Evolutionary conservation across 2,113 vertebrate genomes (phyloP), one percentile per base, ranked within the genome.

Genomic region (Sakesphorus luctuosus): DNA sequence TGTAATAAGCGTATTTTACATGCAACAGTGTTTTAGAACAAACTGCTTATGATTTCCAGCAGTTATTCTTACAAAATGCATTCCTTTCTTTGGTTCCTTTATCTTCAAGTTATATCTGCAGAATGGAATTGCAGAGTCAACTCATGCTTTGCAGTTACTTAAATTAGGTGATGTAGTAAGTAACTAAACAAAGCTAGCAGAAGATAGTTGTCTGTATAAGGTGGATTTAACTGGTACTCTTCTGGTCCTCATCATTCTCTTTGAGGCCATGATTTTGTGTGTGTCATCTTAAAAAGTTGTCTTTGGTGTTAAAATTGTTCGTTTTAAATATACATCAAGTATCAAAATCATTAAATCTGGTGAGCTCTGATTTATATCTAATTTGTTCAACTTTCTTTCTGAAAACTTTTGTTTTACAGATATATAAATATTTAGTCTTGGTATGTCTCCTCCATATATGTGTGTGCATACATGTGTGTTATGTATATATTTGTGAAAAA

Each of bases 21-120:
- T 92, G 49, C 87, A 84, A 79, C 68, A 90, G 72, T 65, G 61
- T 86, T 88, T 74, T 90, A 84, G 55, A 90, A 83, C 50, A 90
- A 90, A 84, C 76, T 74, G 86, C 10, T 13, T 40, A 33, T 89
- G 61, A 84, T 91, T 94, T 93, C 55, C 87, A 89, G 85, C 92
- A 88, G 75, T 91, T 94, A 78, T 33, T 95, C 82, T 85, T 84
- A 55, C 77, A 50, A 53, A 89, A n/a, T 74, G n/a, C 1, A 0
- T 87, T 94, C 66, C 53, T 90, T 85, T 82, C 62, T 83, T 85
- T 59, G 50, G 29, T 79, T 94, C 67, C 52, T 72, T 62, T 85
- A 59, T 83, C 61, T 91, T 68, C 23, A 56, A 63, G 56, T 59
- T 85, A 11, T 63, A 74, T 23, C 55, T 80, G 59, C 36, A 55